Percentiles rank a stretch among this genome's conserved stretches.
Evolutionary conservation across 2,888 invertebrate species (phyloP).

Genomic region (Rhagium mordax): DNA sequence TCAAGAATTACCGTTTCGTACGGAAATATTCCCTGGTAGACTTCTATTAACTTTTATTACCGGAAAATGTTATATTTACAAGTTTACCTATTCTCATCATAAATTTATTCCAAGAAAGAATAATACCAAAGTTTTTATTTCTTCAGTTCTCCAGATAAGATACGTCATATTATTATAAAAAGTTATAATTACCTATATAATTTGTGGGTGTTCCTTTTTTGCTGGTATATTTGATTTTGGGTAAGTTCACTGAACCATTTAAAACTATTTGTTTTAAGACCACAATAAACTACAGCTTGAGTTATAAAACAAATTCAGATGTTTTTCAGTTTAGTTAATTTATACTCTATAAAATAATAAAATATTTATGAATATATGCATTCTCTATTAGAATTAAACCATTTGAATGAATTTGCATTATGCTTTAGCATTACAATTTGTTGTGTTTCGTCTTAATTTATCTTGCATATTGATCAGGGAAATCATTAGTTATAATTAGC

Average conservation of each 20-base stretch:
- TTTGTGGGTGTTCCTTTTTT: slow-evolving; percentile 13
- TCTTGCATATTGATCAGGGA: no score
- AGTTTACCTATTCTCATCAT: slow-evolving; percentile 18
- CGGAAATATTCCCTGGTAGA: not conserved
- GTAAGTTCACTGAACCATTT: not conserved
- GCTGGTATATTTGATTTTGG: not conserved
- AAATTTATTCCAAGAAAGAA: slow-evolving; percentile 7
- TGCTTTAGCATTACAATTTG: no score
- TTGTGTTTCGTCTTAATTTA: no score
- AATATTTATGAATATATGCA: not conserved
- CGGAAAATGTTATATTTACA: slow-evolving; percentile 15
- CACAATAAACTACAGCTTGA: not conserved
- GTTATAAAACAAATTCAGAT: not conserved
- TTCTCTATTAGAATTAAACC: no score
- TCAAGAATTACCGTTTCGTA: not conserved
- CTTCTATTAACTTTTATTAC: slow-evolving; percentile 25
- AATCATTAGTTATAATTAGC: no score
- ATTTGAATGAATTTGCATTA: no score
- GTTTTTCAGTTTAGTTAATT: not conserved
- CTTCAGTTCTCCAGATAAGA: slow-evolving; percentile 4
- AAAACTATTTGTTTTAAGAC: not conserved
- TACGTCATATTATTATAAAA: not conserved
- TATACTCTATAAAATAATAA: not conserved
- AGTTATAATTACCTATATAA: slow-evolving; percentile 6
- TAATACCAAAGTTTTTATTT: not conserved